Evolutionary conservation across 2,113 vertebrate genomes (phyloP), one percentile per base, ranked within the genome.

Genomic region (Engystomops pustulosus): DNA sequence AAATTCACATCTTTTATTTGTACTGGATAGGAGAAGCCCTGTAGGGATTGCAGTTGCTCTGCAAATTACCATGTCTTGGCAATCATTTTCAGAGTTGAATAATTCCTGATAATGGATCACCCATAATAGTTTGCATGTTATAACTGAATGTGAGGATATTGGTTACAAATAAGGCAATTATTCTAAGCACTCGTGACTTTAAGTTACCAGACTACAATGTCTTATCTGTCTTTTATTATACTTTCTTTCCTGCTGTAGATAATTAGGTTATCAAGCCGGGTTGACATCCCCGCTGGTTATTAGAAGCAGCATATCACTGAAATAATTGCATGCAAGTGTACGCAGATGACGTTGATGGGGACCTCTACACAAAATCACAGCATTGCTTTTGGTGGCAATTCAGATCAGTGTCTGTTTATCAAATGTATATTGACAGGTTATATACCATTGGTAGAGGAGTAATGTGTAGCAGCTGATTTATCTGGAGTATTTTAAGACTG

Each of bases 181-280:
- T 65, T 62, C 20, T 32, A 25, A 72, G 41, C 53, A 12, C 18
- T 30, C 65, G 70, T 83, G 81, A 72, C 60, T 65, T 65, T 44
- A 49, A 65, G 70, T 83, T 70, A 83, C 68, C 23, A 75, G 81
- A 25, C 53, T 36, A 34, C 36, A 74, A 75, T 62, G 36, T 27
- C 3, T 47, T 60, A 74, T 32, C 81, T 75, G 55, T 65, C 38
- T 44, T 34, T 62, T 34, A 75, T 36, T 65, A 23, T 47, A 17
- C 44, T 32, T 65, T 18, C 65, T 2, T 72, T 65, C 58, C 38
- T 65, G 11, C 27, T 34, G 23, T 60, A 82, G 23, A 82, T 41
- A 58, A 72, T 72, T 80, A n/a, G 36, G 80, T 83, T 83, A 83
- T 75, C 38, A 82, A 41, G 36, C 25, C 58, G 47, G 71, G 14